These are phyloP conservation scores for Ennomos quercinarius DNA, from an alignment of 2,888 invertebrate species.

Conservation along the genomic window DNA sequence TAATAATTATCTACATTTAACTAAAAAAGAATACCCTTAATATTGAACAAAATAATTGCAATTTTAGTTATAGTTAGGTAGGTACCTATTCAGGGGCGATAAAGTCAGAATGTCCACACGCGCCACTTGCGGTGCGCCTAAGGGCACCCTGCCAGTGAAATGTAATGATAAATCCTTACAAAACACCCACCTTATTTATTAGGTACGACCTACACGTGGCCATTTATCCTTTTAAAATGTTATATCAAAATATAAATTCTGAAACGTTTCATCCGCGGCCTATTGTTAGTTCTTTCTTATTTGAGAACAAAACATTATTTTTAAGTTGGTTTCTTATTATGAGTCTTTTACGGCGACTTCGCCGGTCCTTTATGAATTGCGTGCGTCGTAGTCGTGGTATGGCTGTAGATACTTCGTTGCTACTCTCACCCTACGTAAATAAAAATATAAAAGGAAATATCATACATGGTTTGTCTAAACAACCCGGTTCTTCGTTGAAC, in stretches of 20 bases:
- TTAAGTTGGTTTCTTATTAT: slow-evolving; percentile 37
- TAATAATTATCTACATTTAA: no score
- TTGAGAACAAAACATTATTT: slow-evolving; percentile 42
- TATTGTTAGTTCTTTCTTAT: slow-evolving; percentile 44
- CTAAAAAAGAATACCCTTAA: no score
- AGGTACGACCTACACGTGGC: slow-evolving; percentile 9
- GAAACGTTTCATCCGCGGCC: slow-evolving; percentile 26
- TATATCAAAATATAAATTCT: slow-evolving; percentile 29
- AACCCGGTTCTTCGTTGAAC: slow-evolving; percentile 21
- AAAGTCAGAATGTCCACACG: slow-evolving; percentile 17
- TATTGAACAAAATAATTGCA: no score
- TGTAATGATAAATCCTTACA: slow-evolving; percentile 27
- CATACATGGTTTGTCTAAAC: slow-evolving; percentile 2
- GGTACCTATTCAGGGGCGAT: slow-evolving; percentile 19
- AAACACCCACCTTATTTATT: slow-evolving; percentile 27
- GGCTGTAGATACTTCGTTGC: slow-evolving; percentile 19
- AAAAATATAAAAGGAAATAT: slow-evolving; percentile 19
- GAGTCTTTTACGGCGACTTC: no score
- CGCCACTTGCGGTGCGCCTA: slow-evolving; percentile 4
- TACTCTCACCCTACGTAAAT: slow-evolving; percentile 14
- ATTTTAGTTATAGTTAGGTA: no score
- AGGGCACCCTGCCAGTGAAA: slow-evolving; percentile 26
- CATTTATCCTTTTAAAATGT: slow-evolving; percentile 28
- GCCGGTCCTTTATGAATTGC: slow-evolving; percentile 33
- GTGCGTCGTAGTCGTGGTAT: slow-evolving; percentile 9